A percentile compares a stretch with the other conserved stretches of the same genome.
phyloP scores from a whole-genome alignment of 2,113 vertebrate genomes.

The Mystacornis crossleyi region DNA sequence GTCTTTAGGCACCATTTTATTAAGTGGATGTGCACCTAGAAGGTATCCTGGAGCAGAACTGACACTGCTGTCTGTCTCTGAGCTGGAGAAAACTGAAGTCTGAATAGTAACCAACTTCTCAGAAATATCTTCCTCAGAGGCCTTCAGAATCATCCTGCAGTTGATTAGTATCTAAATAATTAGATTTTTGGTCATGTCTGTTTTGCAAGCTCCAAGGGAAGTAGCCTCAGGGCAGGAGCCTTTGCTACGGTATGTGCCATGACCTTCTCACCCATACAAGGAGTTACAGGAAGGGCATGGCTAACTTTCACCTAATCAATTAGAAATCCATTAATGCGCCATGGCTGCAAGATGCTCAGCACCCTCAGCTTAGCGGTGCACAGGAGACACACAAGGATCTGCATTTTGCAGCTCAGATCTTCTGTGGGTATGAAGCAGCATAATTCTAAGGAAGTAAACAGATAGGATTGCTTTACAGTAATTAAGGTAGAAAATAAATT shows the following conservation, averaged over 20 bases:
- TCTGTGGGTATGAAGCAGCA: not conserved
- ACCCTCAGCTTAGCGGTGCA: not conserved
- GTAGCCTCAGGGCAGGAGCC: constrained; percentile 77
- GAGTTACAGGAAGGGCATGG: constrained; percentile 70
- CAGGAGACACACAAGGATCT: not conserved
- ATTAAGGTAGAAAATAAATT: not conserved
- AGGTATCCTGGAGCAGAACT: not conserved
- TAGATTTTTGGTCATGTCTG: constrained; percentile 86
- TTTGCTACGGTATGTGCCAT: constrained; percentile 59
- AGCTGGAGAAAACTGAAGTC: not conserved
- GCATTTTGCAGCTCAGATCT: not conserved
- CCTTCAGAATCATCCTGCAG: constrained; percentile 85
- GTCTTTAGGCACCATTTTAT: not conserved
- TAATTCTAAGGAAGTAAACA: not conserved
- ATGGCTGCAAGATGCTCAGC: not conserved
- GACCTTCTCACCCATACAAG: constrained; percentile 78
- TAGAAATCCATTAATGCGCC: constrained; percentile 37
- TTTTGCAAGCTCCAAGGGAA: constrained; percentile 82
- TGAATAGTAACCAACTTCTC: not conserved
- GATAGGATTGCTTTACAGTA: not conserved
- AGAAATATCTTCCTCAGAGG: constrained; percentile 57
- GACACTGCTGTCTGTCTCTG: not conserved
- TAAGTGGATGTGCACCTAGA: not conserved
- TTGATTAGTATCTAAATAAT: constrained; percentile 94
- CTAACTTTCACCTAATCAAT: constrained; percentile 70